phyloP scores from a whole-genome alignment of 2,888 invertebrate genomes.

The Trichopria drosophilae region DNA sequence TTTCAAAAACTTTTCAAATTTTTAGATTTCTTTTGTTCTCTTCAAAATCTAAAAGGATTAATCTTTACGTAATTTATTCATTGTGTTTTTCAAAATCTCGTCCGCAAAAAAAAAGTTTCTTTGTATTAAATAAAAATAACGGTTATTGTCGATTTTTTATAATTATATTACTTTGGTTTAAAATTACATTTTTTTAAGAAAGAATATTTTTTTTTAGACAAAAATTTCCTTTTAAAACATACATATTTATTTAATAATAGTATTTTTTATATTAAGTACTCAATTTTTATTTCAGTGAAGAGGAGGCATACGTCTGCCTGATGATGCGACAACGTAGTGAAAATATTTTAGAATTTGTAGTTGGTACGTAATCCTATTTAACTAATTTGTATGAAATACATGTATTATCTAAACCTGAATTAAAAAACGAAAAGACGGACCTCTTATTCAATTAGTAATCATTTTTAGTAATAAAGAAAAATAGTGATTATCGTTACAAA shows the following conservation, averaged over 20 bases:
- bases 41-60: too few species aligned
- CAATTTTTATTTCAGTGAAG: slow-evolving; percentile 64
- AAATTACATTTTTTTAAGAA: not conserved
- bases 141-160: not conserved
- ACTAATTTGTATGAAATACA: not conserved
- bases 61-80: too few species aligned
- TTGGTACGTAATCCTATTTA: slow-evolving; percentile 38
- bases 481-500: slow-evolving; percentile 2
- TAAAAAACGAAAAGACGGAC: too few species aligned
- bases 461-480: not conserved
- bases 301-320: slow-evolving; percentile 64
- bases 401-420: too few species aligned
- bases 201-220: slow-evolving; percentile 6
- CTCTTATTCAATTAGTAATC: not conserved
- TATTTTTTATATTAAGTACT: not conserved
- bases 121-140: not conserved
- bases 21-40: not conserved
- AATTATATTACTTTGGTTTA: slow-evolving; percentile 3
- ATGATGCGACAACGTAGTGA: slow-evolving; percentile 64
- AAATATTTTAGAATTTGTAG: slow-evolving; percentile 65
- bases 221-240: not conserved
- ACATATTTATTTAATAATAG: not conserved
- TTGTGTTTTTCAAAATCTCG: too few species aligned
- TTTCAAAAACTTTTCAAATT: not conserved
- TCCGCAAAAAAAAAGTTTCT: too few species aligned